Conservation (phyloP, 2,797 vertebrate genomes). For the Florisuga fusca region DNA sequence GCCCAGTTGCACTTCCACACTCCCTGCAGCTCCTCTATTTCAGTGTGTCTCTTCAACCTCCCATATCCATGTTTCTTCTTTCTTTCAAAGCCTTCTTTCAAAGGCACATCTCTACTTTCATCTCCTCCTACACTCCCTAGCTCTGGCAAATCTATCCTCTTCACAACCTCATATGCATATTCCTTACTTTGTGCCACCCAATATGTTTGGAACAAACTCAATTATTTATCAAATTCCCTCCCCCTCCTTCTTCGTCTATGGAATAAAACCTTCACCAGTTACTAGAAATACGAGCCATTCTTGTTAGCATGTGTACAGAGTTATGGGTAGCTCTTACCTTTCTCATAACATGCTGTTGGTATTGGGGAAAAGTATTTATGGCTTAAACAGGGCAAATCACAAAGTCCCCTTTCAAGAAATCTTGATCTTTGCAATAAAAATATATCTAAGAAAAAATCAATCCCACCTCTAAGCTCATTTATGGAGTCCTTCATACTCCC, state of each 20-base stretch:
- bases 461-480: not conserved
- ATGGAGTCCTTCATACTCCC: not conserved
- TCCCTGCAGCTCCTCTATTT: not conserved
- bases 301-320: not conserved
- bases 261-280: not conserved
- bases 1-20: not conserved
- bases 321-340: not conserved
- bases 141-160: slow-evolving; percentile 30
- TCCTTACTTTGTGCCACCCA: slow-evolving; percentile 50
- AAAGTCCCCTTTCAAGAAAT: not conserved
- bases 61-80: not conserved
- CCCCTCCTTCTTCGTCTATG: not conserved
- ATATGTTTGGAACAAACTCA: slow-evolving; percentile 58
- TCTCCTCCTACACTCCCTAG: slow-evolving; percentile 57
- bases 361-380: not conserved
- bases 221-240: slow-evolving; percentile 45
- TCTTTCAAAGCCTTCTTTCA: slow-evolving; percentile 64
- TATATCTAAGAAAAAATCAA: not conserved
- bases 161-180: slow-evolving; percentile 39
- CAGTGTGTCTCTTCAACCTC: not conserved
- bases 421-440: not conserved
- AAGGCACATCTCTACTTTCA: slow-evolving; percentile 54
- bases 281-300: not conserved
- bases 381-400: not conserved
- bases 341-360: not conserved